Evolutionary conservation across 2,113 vertebrate genomes (phyloP).

Genomic region (Nyctereutes procyonoides): DNA sequence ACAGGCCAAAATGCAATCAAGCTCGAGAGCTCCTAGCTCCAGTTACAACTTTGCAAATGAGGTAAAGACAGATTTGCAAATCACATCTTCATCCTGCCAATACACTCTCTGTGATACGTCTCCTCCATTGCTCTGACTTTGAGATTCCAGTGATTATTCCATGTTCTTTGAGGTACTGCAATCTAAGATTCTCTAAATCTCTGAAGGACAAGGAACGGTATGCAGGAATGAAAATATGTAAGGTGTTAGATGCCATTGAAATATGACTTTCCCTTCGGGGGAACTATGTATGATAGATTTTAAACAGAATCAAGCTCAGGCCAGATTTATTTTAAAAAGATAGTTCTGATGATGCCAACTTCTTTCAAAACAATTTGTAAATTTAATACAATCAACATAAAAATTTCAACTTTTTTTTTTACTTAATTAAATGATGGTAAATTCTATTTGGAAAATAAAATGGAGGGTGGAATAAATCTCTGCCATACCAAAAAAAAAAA

Average conservation of each 20-base stretch:
- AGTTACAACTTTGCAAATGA: slow-evolving; percentile 10
- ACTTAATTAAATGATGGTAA: neutral
- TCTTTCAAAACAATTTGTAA: slow-evolving; percentile 12
- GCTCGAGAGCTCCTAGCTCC: neutral
- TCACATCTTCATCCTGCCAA: neutral
- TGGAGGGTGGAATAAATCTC: neutral
- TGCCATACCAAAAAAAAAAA: neutral
- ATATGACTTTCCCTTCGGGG: neutral
- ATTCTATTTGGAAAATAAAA: slow-evolving; percentile 51
- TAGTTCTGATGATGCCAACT: neutral
- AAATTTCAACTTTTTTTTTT: neutral
- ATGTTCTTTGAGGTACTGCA: neutral
- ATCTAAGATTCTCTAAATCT: slow-evolving; percentile 32
- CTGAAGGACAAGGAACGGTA: neutral
- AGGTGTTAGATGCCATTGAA: neutral
- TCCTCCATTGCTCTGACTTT: neutral
- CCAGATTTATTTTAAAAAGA: neutral
- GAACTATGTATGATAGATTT: neutral
- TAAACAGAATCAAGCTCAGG: slow-evolving; percentile 9
- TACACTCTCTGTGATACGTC: neutral
- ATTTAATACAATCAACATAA: slow-evolving; percentile 17
- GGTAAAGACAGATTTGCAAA: slow-evolving; percentile 22
- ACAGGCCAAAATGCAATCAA: slow-evolving; percentile 49
- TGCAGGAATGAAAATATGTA: neutral
- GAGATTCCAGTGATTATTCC: slow-evolving; percentile 1